phyloP scores from a whole-genome alignment of 2,888 invertebrate genomes.

The Corbicula japonica region DNA sequence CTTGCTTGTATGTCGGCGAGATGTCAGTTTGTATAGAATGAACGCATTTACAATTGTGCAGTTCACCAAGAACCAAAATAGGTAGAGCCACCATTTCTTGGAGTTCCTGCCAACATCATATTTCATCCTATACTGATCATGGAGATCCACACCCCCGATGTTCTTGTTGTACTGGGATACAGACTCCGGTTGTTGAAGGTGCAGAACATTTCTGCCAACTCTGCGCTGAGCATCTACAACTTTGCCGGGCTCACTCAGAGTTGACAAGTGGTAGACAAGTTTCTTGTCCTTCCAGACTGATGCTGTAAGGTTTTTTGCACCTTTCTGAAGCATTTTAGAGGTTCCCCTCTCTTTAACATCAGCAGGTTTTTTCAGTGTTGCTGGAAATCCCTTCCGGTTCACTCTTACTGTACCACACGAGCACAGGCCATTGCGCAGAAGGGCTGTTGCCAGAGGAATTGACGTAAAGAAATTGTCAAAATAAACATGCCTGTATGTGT shows the following conservation, averaged over 20 bases:
- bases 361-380: slow-evolving; percentile 38
- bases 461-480: slow-evolving; percentile 37
- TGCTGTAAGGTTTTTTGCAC: slow-evolving; percentile 14
- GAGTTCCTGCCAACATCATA: no score
- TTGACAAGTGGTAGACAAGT: slow-evolving; percentile 25
- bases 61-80: no score
- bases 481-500: not conserved
- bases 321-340: slow-evolving; percentile 34
- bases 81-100: no score
- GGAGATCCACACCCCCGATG: no score
- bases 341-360: slow-evolving; percentile 29
- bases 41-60: no score
- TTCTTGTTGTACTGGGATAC: no score
- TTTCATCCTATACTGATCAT: no score
- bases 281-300: slow-evolving; percentile 35
- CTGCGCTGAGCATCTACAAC: slow-evolving; percentile 1
- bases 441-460: slow-evolving; percentile 10
- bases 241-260: slow-evolving; percentile 26
- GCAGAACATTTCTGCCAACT: no score
- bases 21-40: no score
- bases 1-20: no score
- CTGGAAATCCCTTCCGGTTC: slow-evolving; percentile 39
- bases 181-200: no score
- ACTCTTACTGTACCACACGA: slow-evolving; percentile 47
- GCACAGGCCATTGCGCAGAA: slow-evolving; percentile 26